Evolutionary conservation across 2,113 vertebrate species (phyloP), one percentile per base, ranked within the genome.

Genomic region (Willisornis vidua): DNA sequence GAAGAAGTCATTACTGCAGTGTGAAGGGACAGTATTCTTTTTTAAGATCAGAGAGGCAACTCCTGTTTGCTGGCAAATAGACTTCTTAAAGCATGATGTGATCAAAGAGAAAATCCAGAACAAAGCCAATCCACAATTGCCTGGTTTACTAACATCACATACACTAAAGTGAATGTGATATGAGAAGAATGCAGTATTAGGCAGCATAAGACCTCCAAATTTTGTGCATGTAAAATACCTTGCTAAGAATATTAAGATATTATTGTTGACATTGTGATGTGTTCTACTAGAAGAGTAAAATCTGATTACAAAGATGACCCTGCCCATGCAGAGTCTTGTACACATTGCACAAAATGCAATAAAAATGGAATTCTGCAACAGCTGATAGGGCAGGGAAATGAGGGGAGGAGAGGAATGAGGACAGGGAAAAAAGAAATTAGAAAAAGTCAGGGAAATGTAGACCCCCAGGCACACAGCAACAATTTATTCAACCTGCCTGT

Each of bases 401-500:
- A 87, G 33, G 7, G 25, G 48, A 83, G 23, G 37, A 86, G 68
- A 57, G 45, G 86, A 78, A 91, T 13, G 75, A 70, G 35, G 49
- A 37, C 49, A 70, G 61, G 17, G 14, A 3, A 1, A 33, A 61
- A 77, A 68, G 45, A 72, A 92, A 81, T 48, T 14, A 63, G 43
- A 55, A 96, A 73, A 18, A 90, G 16, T 33, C 71, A 80, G 71
- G 71, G 49, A 96, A 96, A 94, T 61, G 26, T 26, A 94, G 84
- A 86, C 45, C 78, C 54, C 35, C 23, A 94, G 87, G 72, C 33
- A 93, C 57, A 87, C 41, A 89, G 59, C 65, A 93, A 72, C 29
- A 91, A 93, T 95, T 97, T 94, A 94, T 92, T 95, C 68, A 91
- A 41, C 17, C 41, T 93, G 77, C 54, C 61, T 93, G 85, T 78